phyloP scores from a whole-genome alignment of 2,113 vertebrate genomes.

The Empidonax alnorum region DNA sequence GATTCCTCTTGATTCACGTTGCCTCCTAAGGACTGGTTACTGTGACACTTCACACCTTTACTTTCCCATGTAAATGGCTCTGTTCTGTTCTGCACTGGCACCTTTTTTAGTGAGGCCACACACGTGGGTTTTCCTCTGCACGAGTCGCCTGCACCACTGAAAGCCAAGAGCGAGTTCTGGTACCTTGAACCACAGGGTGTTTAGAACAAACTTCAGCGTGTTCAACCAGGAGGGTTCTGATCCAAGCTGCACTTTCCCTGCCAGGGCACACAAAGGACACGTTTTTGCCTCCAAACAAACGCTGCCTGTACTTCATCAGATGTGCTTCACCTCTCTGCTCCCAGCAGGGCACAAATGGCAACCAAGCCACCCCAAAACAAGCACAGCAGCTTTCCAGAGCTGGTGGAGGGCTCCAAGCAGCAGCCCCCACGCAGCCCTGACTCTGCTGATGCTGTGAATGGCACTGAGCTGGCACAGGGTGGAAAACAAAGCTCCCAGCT shows the following conservation, averaged over 20 bases:
- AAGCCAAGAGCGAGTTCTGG: neutral
- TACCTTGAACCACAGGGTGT: accelerated
- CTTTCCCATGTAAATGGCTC: accelerated
- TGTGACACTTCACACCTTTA: accelerated
- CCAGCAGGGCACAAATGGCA: neutral
- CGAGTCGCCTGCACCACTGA: neutral
- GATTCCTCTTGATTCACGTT: neutral
- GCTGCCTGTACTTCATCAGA: neutral
- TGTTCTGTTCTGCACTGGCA: accelerated
- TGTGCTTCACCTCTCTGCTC: neutral
- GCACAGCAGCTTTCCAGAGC: neutral
- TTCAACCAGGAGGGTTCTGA: too few relatives aligned
- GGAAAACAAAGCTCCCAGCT: neutral
- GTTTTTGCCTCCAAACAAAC: neutral
- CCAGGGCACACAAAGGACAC: neutral
- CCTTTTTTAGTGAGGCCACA: accelerated
- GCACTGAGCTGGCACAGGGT: neutral
- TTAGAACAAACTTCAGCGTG: accelerated
- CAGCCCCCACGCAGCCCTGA: neutral
- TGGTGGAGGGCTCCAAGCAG: neutral
- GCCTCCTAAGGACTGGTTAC: neutral
- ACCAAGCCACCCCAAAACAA: neutral
- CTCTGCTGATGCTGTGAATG: neutral
- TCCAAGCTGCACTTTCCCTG: neutral
- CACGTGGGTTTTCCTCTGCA: neutral